phyloP scores from a whole-genome alignment of 1,140 invertebrate species.

The Drosophila funebris region DNA sequence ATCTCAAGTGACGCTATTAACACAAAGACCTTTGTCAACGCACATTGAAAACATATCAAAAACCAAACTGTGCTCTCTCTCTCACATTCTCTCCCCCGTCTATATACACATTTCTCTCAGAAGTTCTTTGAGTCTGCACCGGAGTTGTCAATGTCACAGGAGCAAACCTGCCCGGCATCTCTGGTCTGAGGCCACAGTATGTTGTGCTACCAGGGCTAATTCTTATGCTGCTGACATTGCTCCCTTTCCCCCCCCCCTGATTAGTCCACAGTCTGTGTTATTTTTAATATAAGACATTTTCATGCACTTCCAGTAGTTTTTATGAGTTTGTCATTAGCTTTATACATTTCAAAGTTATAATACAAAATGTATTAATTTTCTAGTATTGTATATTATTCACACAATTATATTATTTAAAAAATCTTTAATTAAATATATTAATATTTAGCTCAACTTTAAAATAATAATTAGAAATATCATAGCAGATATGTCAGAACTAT shows the following conservation, averaged over 20 bases:
- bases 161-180: not conserved
- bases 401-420: no score
- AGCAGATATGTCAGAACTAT: no score
- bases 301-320: not conserved
- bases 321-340: no score
- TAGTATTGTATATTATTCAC: no score
- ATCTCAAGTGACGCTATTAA: slow-evolving; percentile 5
- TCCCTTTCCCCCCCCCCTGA: no score
- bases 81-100: not conserved
- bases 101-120: not conserved
- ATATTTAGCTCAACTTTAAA: no score
- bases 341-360: no score
- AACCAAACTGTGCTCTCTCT: not conserved
- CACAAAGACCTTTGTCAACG: slow-evolving; percentile 8
- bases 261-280: no score
- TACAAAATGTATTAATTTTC: no score
- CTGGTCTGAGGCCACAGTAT: not conserved
- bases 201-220: slow-evolving; percentile 9
- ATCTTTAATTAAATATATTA: no score
- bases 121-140: slow-evolving; percentile 30
- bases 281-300: slow-evolving; percentile 31
- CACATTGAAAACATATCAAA: not conserved
- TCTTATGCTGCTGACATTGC: slow-evolving; percentile 41
- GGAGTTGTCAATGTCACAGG: slow-evolving; percentile 50
- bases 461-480: no score